Evolutionary conservation across 2,113 vertebrate genomes (phyloP), one percentile per base, ranked within the genome.

Genomic region (Meleagris gallopavo): DNA sequence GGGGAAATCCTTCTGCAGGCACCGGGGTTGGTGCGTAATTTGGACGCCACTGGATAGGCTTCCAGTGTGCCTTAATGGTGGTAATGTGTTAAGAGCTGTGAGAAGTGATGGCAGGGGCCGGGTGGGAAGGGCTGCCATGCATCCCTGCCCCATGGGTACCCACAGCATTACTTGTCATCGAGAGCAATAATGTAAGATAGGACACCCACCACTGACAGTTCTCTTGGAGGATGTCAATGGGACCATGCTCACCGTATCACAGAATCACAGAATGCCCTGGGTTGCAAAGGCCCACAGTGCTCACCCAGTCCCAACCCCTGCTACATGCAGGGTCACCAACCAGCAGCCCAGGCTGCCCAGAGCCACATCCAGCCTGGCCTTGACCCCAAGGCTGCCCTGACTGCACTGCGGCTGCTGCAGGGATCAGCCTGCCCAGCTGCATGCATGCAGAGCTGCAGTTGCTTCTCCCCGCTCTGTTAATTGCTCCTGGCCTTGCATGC

Each of bases 141-240:
- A 38, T 5, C 29, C 5, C n/a, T 11, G 40, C 25, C 66, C 3
- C 0, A 1, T 10, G 1, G 0, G 15, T 15, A 46, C 18, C 67
- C 38, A 18, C 16, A 6, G 41, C 34, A 9, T 45, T 38, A 19
- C 11, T 10, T 78, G 48, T 69, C 10, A 7, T 41, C 32, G 36
- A 32, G 54, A 89, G 38, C 34, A n/a, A 19, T 22, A 57, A 57
- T 10, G 27, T 38, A 27, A 41, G 40, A 25, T 43, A 24, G 30
- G 43, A 43, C n/a, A 55, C 54, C 54, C 54, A 55, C 6, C 16
- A 16, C 9, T 30, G 52, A 55, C 15, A 10, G 52, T 30, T 30
- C 29, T 30, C 54, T 30, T 30, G 54, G 54, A 10, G 54, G 54
- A 27, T 15, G 50, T 52, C 4, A 14, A 9, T 52, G 50, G 50